phyloP scores from a whole-genome alignment of 2,888 invertebrate species.

The Pristionchus maxplancki region DNA sequence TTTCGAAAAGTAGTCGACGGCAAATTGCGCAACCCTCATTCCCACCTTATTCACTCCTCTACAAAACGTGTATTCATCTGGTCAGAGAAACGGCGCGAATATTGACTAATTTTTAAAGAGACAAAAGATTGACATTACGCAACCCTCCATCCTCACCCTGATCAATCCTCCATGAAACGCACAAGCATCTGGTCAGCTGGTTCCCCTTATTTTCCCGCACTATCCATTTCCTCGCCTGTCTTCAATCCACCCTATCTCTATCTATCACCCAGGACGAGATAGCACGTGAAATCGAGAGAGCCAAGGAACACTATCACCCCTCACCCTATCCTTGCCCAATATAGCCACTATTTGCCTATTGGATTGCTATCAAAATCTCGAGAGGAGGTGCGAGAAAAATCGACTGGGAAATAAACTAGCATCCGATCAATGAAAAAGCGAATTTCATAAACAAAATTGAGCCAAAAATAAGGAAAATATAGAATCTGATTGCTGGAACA shows the following conservation, averaged over 20 bases:
- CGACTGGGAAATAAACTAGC: background rate
- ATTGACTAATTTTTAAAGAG: too few relatives aligned
- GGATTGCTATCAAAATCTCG: constrained; percentile 13
- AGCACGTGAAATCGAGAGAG: background rate
- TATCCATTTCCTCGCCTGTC: background rate
- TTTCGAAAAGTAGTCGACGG: too few relatives aligned
- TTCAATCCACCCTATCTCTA: background rate
- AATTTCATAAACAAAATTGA: background rate
- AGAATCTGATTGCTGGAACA: background rate
- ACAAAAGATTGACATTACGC: too few relatives aligned
- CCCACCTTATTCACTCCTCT: too few relatives aligned
- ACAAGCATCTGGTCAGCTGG: background rate
- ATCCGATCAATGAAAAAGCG: background rate
- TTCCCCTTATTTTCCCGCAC: background rate
- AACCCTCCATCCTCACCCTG: too few relatives aligned
- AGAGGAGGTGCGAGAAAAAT: constrained; percentile 12
- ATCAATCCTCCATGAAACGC: background rate
- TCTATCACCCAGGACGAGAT: background rate
- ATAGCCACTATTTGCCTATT: constrained; percentile 21
- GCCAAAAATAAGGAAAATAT: background rate
- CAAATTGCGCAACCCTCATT: too few relatives aligned
- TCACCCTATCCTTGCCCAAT: background rate
- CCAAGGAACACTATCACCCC: background rate
- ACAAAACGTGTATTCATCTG: too few relatives aligned
- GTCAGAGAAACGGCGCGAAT: too few relatives aligned